These are phyloP conservation scores for Microtus montanus DNA, from an alignment of 2,113 vertebrate genomes.

Conservation along the genomic window DNA sequence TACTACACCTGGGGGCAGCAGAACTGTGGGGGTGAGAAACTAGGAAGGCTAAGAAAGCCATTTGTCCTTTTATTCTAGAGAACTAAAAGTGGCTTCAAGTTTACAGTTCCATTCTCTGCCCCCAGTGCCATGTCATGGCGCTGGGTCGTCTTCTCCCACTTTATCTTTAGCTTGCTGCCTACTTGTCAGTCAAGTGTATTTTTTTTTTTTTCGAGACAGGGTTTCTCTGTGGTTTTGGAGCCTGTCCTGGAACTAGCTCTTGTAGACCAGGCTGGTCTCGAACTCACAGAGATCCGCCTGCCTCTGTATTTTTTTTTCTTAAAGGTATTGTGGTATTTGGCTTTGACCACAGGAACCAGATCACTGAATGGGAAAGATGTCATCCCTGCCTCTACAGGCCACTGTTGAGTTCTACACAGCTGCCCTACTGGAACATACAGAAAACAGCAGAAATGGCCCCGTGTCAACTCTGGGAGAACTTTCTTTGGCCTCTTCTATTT, in stretches of 20 bases:
- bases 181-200: neutral
- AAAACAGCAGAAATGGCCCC: constrained; percentile 91
- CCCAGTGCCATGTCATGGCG: neutral
- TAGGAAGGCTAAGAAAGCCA: neutral
- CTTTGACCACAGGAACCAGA: constrained; percentile 92
- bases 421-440: constrained; percentile 83
- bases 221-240: no score
- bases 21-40: neutral
- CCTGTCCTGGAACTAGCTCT: no score
- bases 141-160: neutral
- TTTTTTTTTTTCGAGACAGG: neutral
- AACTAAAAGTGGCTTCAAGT: neutral
- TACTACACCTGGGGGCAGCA: neutral
- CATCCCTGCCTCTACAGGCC: constrained; percentile 93
- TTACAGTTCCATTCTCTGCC: neutral
- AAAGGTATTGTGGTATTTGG: constrained; percentile 85
- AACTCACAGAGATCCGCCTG: no score
- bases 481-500: constrained; percentile 83
- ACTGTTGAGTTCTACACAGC: constrained; percentile 90
- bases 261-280: no score
- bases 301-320: neutral
- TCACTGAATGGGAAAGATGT: constrained; percentile 93
- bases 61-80: neutral
- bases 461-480: constrained; percentile 89
- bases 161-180: neutral